phyloP scores from a whole-genome alignment of 2,888 invertebrate genomes.

The Oscheius sp. region DNA sequence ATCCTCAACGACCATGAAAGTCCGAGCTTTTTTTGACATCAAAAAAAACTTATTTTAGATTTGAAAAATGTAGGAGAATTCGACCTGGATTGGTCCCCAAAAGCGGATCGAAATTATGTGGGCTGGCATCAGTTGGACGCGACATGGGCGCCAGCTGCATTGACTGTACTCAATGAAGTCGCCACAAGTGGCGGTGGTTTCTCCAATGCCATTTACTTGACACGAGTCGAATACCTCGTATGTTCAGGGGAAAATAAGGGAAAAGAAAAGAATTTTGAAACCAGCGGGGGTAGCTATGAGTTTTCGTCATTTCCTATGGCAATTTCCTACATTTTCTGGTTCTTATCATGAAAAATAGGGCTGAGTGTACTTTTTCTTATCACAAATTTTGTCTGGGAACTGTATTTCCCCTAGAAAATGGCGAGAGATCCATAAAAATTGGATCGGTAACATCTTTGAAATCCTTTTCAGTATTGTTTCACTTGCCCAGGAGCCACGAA shows the following conservation, averaged over 20 bases:
- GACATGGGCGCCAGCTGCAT: background rate
- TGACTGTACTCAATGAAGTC: background rate
- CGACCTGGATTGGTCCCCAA: background rate
- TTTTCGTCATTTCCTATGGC: too few species aligned
- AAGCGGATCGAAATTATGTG: background rate
- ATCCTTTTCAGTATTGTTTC: background rate
- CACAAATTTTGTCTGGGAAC: too few species aligned
- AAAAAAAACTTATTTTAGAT: background rate
- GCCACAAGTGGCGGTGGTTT: too few species aligned
- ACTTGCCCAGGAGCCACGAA: background rate
- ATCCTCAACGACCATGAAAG: background rate
- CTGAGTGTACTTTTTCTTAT: too few species aligned
- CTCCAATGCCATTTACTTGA: background rate
- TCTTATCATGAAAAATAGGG: too few species aligned
- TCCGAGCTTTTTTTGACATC: background rate
- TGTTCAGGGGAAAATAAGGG: background rate
- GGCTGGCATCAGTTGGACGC: background rate
- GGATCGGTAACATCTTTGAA: too few species aligned
- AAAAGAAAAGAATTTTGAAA: too few species aligned
- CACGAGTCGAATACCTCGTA: background rate
- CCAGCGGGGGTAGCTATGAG: background rate
- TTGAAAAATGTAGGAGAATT: background rate
- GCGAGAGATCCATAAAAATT: too few species aligned
- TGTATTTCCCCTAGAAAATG: too few species aligned
- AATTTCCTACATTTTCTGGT: too few species aligned